Evolutionary conservation across 2,888 invertebrate species (phyloP), one percentile per base, ranked within the genome.

Genomic region (Leucophenga maculata): DNA sequence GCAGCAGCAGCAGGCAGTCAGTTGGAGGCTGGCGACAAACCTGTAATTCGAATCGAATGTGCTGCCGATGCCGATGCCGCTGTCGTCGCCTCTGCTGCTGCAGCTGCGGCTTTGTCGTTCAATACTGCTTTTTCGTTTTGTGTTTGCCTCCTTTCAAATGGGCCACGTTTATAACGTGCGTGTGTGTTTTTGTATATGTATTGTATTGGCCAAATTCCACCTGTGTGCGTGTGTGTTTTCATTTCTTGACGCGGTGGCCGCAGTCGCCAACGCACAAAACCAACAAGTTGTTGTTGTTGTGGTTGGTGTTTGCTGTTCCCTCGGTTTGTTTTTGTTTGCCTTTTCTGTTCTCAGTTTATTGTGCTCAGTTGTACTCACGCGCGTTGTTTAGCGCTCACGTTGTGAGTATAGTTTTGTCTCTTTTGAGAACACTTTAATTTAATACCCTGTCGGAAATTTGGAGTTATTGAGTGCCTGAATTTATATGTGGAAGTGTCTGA

Each of bases 1-100:
- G 62, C 62, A 22, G 22, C 39, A 26, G 59, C 46, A n/a, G 46
- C 46, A n/a, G 50, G 6, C 50, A 18, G 16, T 18, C n/a, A n/a
- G 50, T 50, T 50, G 50, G 18, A 64, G 62, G 46, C 22, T 64
- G 48, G 62, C 46, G 39, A 32, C 22, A 64, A 48, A 64, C 62
- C 62, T 48, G 62, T 62, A 62, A 46, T 62, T 64, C 14, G 62
- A 32, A 20, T 64, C 14, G 62, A 32, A 20, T 44, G 31, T 39
- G 16, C 39, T 16, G 54, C 54, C 54, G 20, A n/a, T 18, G 16
- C 50, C 50, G 18, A 11, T 18, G 50, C n/a, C 8, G 4, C 48
- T 48, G 48, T 13, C n/a, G n/a, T n/a, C n/a, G n/a, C n/a, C n/a
- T n/a, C n/a, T n/a, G n/a, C n/a, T n/a, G 50, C 26, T 32, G 62